phyloP scores from a whole-genome alignment of 2,797 vertebrate species.

The Crenichthys baileyi region DNA sequence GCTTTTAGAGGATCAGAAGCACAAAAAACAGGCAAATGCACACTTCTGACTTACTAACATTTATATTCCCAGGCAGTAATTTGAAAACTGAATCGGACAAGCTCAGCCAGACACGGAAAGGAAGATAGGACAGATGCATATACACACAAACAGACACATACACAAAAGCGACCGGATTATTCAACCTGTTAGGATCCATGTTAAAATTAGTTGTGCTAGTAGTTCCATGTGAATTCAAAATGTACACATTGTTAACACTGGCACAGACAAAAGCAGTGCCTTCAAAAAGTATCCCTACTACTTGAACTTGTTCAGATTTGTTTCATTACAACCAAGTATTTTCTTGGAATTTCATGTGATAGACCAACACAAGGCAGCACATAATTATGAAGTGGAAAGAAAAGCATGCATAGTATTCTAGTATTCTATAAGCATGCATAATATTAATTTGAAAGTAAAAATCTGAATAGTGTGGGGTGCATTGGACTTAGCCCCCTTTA shows the following conservation, averaged over 20 bases:
- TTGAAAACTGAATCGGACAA: constrained; percentile 37
- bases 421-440: too few relatives aligned
- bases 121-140: constrained; percentile 11
- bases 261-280: background rate
- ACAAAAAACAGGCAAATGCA: constrained; percentile 26
- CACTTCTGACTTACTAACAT: constrained; percentile 44
- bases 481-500: background rate
- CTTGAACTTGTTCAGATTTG: background rate
- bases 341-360: background rate
- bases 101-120: constrained; percentile 30
- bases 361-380: background rate
- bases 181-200: constrained; percentile 17
- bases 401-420: background rate
- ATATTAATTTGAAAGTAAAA: background rate
- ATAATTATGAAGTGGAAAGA: background rate
- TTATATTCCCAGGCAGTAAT: constrained; percentile 29
- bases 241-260: constrained; percentile 27
- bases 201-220: background rate
- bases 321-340: background rate
- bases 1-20: constrained; percentile 25
- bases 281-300: background rate
- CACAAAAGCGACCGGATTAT: constrained; percentile 12
- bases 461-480: too few relatives aligned
- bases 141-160: background rate
- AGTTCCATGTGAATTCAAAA: background rate